A percentile compares a stretch with the other conserved stretches of the same genome.
phyloP scores from a whole-genome alignment of 2,113 vertebrate genomes.

The Panthera uncia region DNA sequence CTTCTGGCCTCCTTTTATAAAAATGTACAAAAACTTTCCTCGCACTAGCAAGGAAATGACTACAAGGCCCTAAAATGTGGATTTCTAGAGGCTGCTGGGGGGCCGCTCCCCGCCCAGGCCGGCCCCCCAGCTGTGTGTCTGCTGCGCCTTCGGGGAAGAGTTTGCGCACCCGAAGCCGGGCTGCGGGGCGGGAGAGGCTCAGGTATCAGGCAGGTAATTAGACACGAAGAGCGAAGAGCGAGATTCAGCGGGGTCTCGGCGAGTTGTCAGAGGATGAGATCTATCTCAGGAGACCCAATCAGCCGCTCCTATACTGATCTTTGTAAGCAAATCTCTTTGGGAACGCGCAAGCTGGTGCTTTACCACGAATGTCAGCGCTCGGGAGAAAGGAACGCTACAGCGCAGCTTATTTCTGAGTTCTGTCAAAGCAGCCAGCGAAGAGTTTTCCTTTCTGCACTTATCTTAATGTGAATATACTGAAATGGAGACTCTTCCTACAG shows the following conservation, averaged over 20 bases:
- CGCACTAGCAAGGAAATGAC: conserved; percentile 83
- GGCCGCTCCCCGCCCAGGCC: not conserved
- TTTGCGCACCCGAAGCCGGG: conserved; percentile 74
- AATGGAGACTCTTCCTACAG: conserved; percentile 29
- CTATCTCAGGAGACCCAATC: conserved; percentile 80
- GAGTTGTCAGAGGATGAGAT: conserved; percentile 82
- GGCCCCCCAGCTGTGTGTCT: conserved; percentile 63
- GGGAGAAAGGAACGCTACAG: conserved; percentile 44
- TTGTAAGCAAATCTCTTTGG: conserved; percentile 86
- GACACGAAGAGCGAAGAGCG: conserved; percentile 77
- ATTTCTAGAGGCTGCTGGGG: conserved; percentile 76
- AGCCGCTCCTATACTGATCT: conserved; percentile 71
- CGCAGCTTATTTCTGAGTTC: conserved; percentile 66
- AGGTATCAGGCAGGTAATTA: conserved; percentile 84
- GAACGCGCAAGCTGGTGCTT: conserved; percentile 78
- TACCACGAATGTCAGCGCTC: conserved; percentile 79
- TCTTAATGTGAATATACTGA: conserved; percentile 37
- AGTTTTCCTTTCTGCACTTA: conserved; percentile 66
- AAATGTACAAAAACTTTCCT: conserved; percentile 85
- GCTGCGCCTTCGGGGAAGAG: conserved; percentile 76
- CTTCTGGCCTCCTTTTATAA: conserved; percentile 87
- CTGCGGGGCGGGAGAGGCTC: conserved; percentile 75
- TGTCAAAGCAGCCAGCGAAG: conserved; percentile 69
- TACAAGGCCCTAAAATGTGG: conserved; percentile 80
- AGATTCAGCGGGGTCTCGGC: conserved; percentile 76